Conservation (phyloP, 2,113 vertebrate species). For the Donacobius atricapilla region DNA sequence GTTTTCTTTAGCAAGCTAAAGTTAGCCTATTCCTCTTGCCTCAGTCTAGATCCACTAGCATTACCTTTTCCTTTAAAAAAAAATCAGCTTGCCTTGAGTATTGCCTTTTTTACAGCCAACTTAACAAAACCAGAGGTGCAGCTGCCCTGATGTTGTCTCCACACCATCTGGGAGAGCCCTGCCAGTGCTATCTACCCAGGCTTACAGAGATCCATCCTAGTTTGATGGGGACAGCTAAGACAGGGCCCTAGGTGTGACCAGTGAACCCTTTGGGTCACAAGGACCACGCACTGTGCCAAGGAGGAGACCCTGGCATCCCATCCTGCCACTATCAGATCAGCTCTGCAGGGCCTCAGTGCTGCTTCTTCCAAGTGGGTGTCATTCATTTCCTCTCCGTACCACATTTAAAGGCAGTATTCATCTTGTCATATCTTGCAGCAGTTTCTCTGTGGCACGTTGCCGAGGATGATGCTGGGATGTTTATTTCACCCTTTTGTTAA, state of each 20-base stretch:
- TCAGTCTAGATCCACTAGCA: neutral
- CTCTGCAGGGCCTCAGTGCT: neutral
- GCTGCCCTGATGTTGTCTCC: neutral
- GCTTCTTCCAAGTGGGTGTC: neutral
- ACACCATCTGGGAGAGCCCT: neutral
- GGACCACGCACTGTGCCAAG: neutral
- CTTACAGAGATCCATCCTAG: neutral
- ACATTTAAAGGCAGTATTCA: neutral
- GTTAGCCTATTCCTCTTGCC: neutral
- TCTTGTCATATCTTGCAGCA: conserved; percentile 54
- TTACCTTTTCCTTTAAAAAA: neutral
- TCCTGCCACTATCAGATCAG: neutral
- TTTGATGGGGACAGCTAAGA: neutral
- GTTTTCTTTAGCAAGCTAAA: neutral
- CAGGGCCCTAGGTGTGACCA: accelerated
- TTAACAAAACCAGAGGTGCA: neutral
- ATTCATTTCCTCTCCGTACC: neutral
- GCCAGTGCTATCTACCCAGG: neutral
- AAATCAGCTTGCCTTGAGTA: neutral
- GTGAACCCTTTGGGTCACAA: neutral
- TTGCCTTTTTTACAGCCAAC: neutral
- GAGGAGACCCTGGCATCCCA: neutral
- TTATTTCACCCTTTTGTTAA: conserved; percentile 49
- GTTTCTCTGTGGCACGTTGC: conserved; percentile 43
- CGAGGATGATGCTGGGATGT: conserved; percentile 36